Conservation (phyloP, 2,113 vertebrate genomes). For the Epinephelus moara region DNA sequence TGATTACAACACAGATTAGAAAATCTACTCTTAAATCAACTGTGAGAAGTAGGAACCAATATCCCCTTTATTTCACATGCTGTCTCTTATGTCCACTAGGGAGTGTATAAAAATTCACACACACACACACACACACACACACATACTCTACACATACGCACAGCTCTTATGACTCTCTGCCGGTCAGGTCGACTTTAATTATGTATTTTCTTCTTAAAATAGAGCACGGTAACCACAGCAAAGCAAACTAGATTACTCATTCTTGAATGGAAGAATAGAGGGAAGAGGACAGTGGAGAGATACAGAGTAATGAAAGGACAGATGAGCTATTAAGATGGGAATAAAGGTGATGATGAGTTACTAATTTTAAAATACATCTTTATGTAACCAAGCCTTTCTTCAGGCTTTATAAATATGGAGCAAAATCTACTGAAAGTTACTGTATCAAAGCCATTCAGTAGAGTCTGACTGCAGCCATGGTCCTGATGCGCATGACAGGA, state of each 20-base stretch:
- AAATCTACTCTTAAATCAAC: conserved; percentile 13
- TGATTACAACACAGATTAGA: conserved; percentile 23
- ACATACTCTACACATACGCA: conserved; percentile 19
- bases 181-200: conserved; percentile 77
- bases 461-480: no score
- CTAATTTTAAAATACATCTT: conserved; percentile 26
- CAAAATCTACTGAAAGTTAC: conserved; percentile 7
- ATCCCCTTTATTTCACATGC: background rate
- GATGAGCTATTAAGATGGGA: conserved; percentile 33
- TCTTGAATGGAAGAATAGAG: conserved; percentile 63
- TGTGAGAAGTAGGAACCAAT: background rate
- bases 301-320: conserved; percentile 7
- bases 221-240: conserved; percentile 64
- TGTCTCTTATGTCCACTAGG: conserved; percentile 13
- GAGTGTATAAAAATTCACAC: background rate
- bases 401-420: conserved; percentile 6
- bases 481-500: no score
- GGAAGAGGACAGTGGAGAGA: conserved; percentile 12
- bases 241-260: conserved; percentile 74
- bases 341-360: conserved; percentile 24
- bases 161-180: conserved; percentile 47
- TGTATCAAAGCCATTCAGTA: no score
- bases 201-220: conserved; percentile 79
- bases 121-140: background rate
- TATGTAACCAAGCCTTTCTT: background rate